Conservation (phyloP, 2,113 vertebrate genomes). For the Chrysochloris asiatica region DNA sequence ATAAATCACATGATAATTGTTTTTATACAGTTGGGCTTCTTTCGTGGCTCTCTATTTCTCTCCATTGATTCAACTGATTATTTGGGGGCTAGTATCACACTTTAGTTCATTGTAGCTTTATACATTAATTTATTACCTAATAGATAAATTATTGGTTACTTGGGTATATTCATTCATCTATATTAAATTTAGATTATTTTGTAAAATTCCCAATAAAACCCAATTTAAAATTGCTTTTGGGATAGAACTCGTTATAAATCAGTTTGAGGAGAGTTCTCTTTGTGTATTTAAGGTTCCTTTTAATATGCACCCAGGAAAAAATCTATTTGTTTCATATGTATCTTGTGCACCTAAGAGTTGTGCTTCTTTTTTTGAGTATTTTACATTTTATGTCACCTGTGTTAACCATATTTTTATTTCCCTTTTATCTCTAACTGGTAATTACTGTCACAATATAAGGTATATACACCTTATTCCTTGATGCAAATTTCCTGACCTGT, state of each 20-base stretch:
- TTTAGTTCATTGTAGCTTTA: background rate
- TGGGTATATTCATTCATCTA: background rate
- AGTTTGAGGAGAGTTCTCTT: background rate
- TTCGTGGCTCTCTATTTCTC: background rate
- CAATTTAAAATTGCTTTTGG: background rate
- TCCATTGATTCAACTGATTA: background rate
- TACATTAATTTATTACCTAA: background rate
- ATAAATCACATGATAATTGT: background rate
- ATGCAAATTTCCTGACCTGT: no score
- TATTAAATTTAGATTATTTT: slow-evolving; percentile 25
- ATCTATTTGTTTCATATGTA: background rate
- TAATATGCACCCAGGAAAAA: background rate
- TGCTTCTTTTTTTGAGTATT: background rate
- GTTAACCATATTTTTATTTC: background rate
- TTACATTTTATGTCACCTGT: background rate
- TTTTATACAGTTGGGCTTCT: background rate
- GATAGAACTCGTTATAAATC: slow-evolving; percentile 22
- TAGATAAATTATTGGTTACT: background rate
- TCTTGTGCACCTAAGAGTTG: background rate
- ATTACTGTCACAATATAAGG: background rate
- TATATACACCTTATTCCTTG: background rate
- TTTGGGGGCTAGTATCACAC: background rate
- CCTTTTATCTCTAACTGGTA: background rate
- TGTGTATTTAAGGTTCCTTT: background rate
- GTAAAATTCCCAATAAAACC: background rate